Evolutionary conservation across 2,797 vertebrate genomes (phyloP).

Genomic region (Clarias laeviceps): DNA sequence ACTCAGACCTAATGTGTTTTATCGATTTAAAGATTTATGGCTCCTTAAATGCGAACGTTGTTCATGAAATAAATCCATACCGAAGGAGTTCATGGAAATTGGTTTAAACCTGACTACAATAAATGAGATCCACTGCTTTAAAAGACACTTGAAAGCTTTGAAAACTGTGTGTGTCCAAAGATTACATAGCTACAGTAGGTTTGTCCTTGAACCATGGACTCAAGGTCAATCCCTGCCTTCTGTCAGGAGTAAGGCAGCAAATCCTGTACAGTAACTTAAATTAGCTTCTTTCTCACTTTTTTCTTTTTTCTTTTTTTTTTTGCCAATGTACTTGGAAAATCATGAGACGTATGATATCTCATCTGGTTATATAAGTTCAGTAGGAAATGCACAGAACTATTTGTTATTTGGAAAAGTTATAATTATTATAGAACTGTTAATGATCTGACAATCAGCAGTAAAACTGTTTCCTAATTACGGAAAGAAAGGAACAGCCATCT

Average conservation of each 20-base stretch:
- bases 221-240: neutral
- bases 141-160: neutral
- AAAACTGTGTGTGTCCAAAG: neutral
- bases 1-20: neutral
- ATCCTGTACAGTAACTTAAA: neutral
- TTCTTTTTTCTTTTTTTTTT: neutral
- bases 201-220: neutral
- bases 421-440: neutral
- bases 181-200: neutral
- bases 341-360: neutral
- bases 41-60: neutral
- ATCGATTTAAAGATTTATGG: neutral
- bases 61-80: neutral
- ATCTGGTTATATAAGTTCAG: neutral
- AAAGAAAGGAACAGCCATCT: neutral
- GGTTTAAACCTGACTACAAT: neutral
- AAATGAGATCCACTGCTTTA: neutral
- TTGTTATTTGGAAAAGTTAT: neutral
- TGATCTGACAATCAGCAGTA: conserved; percentile 13
- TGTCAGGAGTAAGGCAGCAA: neutral
- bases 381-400: neutral
- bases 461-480: neutral
- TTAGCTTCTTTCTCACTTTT: neutral
- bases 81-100: neutral
- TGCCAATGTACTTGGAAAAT: neutral